Conservation (phyloP, 2,113 vertebrate genomes). For the Myotis brandtii region DNA sequence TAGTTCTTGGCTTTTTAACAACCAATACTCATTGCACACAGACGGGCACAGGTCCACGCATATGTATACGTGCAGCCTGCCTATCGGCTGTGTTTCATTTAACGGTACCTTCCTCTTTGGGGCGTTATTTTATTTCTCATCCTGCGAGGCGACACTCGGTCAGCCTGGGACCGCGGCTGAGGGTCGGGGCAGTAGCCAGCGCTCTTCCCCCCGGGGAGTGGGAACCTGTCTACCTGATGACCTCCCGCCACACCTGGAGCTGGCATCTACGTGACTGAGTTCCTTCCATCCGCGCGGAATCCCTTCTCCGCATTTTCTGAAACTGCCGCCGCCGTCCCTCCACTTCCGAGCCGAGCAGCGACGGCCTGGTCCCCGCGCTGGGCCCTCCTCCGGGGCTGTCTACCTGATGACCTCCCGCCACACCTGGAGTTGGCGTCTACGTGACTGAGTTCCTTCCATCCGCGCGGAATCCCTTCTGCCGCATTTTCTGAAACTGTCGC, state of each 20-base stretch:
- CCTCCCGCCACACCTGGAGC: fast-evolving
- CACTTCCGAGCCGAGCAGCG: neutral
- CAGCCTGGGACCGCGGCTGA: neutral
- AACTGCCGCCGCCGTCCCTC: no score
- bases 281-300: neutral
- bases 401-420: neutral
- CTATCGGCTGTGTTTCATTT: conserved; percentile 23
- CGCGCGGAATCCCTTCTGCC: neutral
- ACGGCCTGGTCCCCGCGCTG: neutral
- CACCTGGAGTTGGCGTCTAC: neutral
- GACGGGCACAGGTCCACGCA: neutral
- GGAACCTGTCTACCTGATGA: neutral
- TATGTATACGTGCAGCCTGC: conserved; percentile 49
- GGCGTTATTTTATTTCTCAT: conserved; percentile 30
- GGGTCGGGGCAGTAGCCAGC: no score
- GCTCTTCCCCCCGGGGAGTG: neutral
- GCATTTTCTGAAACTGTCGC: neutral
- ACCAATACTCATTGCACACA: conserved; percentile 46
- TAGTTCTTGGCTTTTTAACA: conserved; percentile 56
- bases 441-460: neutral
- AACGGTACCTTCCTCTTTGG: neutral
- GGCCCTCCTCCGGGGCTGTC: no score
- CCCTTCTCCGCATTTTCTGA: neutral
- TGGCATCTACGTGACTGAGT: neutral
- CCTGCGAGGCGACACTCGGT: neutral